Conservation (phyloP, 2,113 vertebrate species). For the Corythornis cristatus region DNA sequence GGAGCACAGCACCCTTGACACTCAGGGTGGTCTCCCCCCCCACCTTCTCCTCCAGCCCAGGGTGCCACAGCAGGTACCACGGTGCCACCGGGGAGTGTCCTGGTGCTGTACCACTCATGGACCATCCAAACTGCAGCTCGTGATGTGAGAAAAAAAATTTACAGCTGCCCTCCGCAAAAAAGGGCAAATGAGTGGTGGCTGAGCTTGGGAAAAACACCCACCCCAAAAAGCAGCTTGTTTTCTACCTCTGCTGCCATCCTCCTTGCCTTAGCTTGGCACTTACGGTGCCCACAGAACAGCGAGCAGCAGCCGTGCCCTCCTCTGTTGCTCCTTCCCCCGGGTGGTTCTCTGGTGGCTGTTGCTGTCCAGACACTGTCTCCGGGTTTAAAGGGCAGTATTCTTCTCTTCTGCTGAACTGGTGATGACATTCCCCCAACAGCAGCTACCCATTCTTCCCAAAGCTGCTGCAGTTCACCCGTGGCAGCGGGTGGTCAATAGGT, state of each 20-base stretch:
- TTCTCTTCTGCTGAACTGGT: neutral
- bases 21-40: neutral
- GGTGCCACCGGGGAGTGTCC: too few relatives aligned
- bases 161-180: neutral
- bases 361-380: neutral
- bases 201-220: neutral
- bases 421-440: neutral
- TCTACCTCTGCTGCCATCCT: neutral
- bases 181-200: neutral
- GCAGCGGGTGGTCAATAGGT: neutral
- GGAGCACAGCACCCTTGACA: neutral
- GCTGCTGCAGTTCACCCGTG: neutral
- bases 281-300: neutral
- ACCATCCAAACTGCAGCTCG: neutral
- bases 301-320: neutral
- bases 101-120: neutral
- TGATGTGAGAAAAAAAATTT: neutral
- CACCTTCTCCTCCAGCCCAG: too few relatives aligned
- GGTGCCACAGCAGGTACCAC: too few relatives aligned
- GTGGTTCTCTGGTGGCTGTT: neutral
- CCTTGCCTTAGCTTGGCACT: neutral
- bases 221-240: neutral
- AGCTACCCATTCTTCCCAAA: neutral
- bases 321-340: neutral
- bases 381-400: neutral